Percentiles rank a stretch among this genome's conserved stretches.
Evolutionary conservation across 2,888 invertebrate genomes (phyloP).

Genomic region (Julus scanicus): DNA sequence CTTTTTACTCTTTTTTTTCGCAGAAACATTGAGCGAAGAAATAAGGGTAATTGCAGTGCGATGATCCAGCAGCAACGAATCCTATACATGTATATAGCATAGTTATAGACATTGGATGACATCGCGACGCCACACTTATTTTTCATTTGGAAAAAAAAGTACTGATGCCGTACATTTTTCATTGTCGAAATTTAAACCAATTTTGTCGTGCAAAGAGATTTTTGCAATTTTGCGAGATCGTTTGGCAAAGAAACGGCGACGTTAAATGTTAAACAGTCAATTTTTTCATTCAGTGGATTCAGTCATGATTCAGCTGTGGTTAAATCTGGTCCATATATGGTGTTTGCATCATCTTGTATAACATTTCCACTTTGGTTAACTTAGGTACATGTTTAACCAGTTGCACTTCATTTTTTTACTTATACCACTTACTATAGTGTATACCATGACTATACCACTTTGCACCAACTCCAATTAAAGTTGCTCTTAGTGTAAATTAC

Average conservation of each 20-base stretch:
- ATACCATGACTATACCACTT: too few species aligned
- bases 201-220: background rate
- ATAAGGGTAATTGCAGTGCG: background rate
- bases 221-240: background rate
- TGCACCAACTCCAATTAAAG: too few species aligned
- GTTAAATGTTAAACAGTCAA: background rate
- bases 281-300: background rate
- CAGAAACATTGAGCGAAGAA: conserved; percentile 21
- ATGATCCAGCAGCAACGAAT: background rate
- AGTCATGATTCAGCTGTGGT: too few species aligned
- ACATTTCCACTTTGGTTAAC: too few species aligned
- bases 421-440: too few species aligned
- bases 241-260: background rate
- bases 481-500: too few species aligned
- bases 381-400: too few species aligned
- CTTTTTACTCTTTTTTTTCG: background rate
- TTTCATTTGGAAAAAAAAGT: background rate
- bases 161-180: background rate
- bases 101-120: background rate
- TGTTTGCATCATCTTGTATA: too few species aligned
- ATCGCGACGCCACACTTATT: conserved; percentile 8
- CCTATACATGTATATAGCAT: too few species aligned
- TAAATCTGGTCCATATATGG: too few species aligned
- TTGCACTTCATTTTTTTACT: too few species aligned
- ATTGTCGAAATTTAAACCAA: background rate